A percentile compares a stretch with the other conserved stretches of the same genome.
These are phyloP conservation scores for Ichneumon xanthorius DNA, from an alignment of 2,888 invertebrate genomes.

Conservation along the genomic window DNA sequence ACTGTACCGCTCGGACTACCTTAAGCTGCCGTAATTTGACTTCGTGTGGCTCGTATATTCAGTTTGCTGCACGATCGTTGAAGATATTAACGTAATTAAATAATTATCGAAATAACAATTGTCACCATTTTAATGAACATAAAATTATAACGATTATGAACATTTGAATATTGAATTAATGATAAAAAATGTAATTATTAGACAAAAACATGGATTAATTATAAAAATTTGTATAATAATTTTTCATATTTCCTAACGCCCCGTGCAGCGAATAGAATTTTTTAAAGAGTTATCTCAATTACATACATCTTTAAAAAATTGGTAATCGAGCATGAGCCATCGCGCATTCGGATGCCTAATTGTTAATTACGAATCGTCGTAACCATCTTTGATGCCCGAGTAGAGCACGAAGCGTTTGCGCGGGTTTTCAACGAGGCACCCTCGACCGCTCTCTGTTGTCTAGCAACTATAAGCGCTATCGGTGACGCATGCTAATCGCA, in stretches of 20 bases:
- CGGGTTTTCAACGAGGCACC: slow-evolving; percentile 25
- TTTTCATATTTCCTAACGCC: no score
- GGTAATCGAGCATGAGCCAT: slow-evolving; percentile 37
- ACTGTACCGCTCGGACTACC: no score
- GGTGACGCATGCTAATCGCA: slow-evolving; percentile 83
- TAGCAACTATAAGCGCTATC: slow-evolving; percentile 70
- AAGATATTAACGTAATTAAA: background rate
- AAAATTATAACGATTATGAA: no score
- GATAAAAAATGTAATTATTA: no score
- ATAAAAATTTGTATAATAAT: no score
- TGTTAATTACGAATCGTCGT: slow-evolving; percentile 51
- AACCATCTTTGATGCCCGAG: slow-evolving; percentile 33
- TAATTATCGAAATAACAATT: background rate
- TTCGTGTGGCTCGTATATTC: background rate
- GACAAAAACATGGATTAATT: no score
- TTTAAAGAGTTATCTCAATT: no score
- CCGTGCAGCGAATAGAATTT: no score
- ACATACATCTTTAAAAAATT: no score
- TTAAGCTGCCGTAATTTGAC: background rate
- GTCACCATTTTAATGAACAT: background rate
- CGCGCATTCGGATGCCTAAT: slow-evolving; percentile 38
- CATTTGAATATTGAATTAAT: no score
- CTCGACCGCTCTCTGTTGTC: slow-evolving; percentile 21
- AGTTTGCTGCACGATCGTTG: background rate
- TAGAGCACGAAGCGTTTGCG: slow-evolving; percentile 30